Conservation (phyloP, 2,888 invertebrate species). For the Ceramica pisi region DNA sequence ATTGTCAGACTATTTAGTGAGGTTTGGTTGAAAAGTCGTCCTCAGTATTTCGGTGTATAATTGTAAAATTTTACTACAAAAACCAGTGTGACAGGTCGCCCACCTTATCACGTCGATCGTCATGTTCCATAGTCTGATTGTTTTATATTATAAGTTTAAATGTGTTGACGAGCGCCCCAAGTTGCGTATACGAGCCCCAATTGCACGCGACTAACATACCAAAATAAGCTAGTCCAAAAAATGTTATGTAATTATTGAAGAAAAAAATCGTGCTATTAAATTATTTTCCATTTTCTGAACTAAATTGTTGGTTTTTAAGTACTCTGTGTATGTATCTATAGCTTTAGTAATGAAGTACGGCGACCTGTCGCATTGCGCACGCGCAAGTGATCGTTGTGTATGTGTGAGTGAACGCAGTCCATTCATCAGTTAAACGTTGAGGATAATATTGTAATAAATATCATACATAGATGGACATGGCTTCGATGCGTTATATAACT, state of each 20-base stretch:
- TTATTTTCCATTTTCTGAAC: conserved; percentile 41
- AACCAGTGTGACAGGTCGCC: conserved; percentile 64
- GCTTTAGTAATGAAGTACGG: conserved; percentile 55
- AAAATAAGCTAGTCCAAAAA: conserved; percentile 66
- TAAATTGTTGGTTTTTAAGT: conserved; percentile 44
- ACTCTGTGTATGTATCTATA: conserved; percentile 49
- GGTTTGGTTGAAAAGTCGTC: conserved; percentile 34
- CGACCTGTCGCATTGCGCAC: conserved; percentile 66
- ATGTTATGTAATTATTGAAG: conserved; percentile 47
- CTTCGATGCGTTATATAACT: conserved; percentile 85
- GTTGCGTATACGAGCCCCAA: conserved; percentile 38
- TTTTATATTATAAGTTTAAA: conserved; percentile 59
- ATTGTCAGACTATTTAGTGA: conserved; percentile 22
- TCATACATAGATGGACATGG: conserved; percentile 84
- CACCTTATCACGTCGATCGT: conserved; percentile 23
- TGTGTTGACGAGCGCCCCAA: conserved; percentile 51
- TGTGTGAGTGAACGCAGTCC: conserved; percentile 67
- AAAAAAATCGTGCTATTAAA: conserved; percentile 47
- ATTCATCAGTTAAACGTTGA: conserved; percentile 75
- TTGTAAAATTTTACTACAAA: conserved; percentile 64
- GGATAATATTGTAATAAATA: conserved; percentile 78
- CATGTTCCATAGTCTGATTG: conserved; percentile 58
- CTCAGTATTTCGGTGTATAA: conserved; percentile 47
- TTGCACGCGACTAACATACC: conserved; percentile 53
- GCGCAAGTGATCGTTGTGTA: conserved; percentile 57